Percentiles rank a stretch among this genome's conserved stretches.
phyloP scores from a whole-genome alignment of 2,797 vertebrate species.

The Megalops cyprinoides region DNA sequence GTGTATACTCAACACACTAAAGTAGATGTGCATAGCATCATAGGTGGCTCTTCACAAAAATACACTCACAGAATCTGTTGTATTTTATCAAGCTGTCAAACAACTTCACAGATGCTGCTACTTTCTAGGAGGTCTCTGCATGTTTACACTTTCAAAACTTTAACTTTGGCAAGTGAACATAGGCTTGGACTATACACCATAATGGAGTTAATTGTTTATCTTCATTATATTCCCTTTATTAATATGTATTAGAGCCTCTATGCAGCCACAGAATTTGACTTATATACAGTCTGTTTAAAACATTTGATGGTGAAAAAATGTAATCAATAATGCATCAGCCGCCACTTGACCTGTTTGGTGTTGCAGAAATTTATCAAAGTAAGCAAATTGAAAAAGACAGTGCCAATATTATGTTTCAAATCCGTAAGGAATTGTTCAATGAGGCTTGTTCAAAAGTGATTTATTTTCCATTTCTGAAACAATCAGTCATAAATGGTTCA shows the following conservation, averaged over 20 bases:
- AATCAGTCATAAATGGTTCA: slow-evolving; percentile 45
- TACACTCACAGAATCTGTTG: too few relatives aligned
- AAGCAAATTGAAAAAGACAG: slow-evolving; percentile 61
- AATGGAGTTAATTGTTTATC: too few relatives aligned
- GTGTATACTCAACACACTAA: neutral
- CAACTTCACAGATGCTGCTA: too few relatives aligned
- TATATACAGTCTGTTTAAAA: slow-evolving; percentile 43
- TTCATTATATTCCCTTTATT: neutral
- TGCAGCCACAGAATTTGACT: slow-evolving; percentile 20
- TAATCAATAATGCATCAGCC: slow-evolving; percentile 65
- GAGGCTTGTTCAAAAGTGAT: slow-evolving; percentile 51
- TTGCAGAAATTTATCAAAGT: slow-evolving; percentile 68
- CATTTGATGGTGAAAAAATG: slow-evolving; percentile 40
- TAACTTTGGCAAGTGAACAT: too few relatives aligned
- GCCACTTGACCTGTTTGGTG: slow-evolving; percentile 60
- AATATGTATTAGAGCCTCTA: slow-evolving; percentile 3
- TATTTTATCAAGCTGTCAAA: too few relatives aligned
- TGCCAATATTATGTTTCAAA: slow-evolving; percentile 35
- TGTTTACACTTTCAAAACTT: too few relatives aligned
- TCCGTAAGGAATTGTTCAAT: slow-evolving; percentile 32
- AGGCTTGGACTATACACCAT: too few relatives aligned
- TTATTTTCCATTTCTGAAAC: slow-evolving; percentile 56
- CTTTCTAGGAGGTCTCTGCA: too few relatives aligned
- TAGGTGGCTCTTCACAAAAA: too few relatives aligned
- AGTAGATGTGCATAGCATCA: too few relatives aligned